phyloP scores from a whole-genome alignment of 2,797 vertebrate species.

The Sebastes diaconus region DNA sequence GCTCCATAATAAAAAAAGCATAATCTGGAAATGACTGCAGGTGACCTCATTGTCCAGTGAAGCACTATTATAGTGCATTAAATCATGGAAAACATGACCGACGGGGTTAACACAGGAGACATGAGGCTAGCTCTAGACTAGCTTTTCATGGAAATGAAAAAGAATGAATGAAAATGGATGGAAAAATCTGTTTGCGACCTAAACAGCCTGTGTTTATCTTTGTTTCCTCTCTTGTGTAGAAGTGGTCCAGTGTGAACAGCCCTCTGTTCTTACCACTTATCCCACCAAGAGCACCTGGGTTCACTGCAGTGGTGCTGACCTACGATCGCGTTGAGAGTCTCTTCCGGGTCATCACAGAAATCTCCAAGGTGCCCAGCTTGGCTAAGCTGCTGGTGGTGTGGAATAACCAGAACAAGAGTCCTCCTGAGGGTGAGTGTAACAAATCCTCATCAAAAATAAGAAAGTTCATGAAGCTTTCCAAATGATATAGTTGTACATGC shows the following conservation, averaged over 20 bases:
- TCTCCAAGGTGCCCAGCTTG: constrained; percentile 96
- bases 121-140: background rate
- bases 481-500: background rate
- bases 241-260: constrained; percentile 96
- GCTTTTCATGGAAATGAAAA: background rate
- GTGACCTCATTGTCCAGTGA: constrained; percentile 55
- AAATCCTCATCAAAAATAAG: background rate
- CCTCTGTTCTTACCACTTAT: constrained; percentile 97
- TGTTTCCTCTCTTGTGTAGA: constrained; percentile 76
- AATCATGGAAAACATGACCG: constrained; percentile 61
- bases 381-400: constrained; percentile 96
- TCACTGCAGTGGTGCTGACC: constrained; percentile 96
- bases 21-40: constrained; percentile 55
- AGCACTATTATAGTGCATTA: constrained; percentile 38
- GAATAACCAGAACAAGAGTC: constrained; percentile 99
- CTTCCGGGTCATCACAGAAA: constrained; percentile 97
- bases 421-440: constrained; percentile 90
- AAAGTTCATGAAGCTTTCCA: background rate
- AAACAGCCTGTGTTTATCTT: constrained; percentile 2
- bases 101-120: constrained; percentile 1
- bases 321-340: constrained; percentile 98
- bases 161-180: background rate
- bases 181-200: background rate
- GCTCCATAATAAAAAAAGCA: constrained; percentile 59
- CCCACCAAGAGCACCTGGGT: constrained; percentile 94